Base-by-base conservation (phyloP, 53 echinoderm and acorn worm genomes). In the Henricia sp. region DNA sequence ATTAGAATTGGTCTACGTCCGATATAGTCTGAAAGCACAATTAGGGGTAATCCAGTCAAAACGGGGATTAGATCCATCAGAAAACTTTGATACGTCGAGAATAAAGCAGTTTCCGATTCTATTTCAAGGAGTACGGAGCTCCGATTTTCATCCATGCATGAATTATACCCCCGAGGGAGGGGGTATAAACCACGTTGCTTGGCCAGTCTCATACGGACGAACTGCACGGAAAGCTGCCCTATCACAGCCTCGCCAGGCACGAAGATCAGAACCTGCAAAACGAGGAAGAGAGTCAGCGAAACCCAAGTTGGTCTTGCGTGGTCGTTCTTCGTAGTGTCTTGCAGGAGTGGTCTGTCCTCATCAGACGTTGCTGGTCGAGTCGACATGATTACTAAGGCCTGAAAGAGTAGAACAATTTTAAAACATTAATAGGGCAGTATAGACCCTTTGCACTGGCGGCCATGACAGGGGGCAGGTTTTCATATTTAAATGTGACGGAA, bases 181-280 rank as follows among this genome's bases (percentile, higher is more conserved):
- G 75, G 39, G 58, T 39, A n/a, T n/a, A n/a, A 75, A 16, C 58
- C 58, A 26, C 75, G 56, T 6, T 75, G n/a, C n/a, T n/a, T n/a
- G n/a, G n/a, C n/a, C n/a, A n/a, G n/a, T n/a, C n/a, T n/a, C n/a
- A n/a, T n/a, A n/a, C 75, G 75, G 12, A 29, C 75, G 28, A 75
- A 75, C 58, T 75, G 75, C 26, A 75, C 56, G 9, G 25, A 56
- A 35, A 75, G 27, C 39, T 56, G 55, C 38, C 39, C 55, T 29
- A 40, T 57, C 21, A 57, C 19, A 25, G 38, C 27, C 26, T 75
- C 75, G 1, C 37, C 67, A 11, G 75, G 56, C 11, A 27, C 25
- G 27, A 75, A 57, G 75, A 75, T 56, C 9, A 75, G 42, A 16
- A 75, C n/a, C 38, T 75, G 75, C 13, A 75, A 6, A 26, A 75